phyloP scores from a whole-genome alignment of 2,113 vertebrate species.

The Ochotona curzoniae region DNA sequence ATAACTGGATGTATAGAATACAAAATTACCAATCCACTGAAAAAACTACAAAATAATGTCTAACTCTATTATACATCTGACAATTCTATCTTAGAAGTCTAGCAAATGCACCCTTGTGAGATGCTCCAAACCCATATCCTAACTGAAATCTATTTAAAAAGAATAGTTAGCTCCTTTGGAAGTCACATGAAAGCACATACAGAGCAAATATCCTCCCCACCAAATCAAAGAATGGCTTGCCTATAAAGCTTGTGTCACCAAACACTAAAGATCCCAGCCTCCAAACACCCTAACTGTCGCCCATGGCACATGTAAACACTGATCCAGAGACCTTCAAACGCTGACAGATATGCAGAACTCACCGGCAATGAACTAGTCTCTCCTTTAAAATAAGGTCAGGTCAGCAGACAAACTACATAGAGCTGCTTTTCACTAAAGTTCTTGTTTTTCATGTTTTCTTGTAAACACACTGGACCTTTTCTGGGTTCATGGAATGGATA shows the following conservation, averaged over 20 bases:
- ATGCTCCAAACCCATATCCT: conserved; percentile 44
- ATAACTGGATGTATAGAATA: conserved; percentile 20
- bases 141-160: conserved; percentile 61
- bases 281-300: conserved; percentile 25
- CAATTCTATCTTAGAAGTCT: conserved; percentile 57
- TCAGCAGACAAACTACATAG: not conserved
- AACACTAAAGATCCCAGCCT: conserved; percentile 43
- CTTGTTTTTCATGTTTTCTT: conserved; percentile 8
- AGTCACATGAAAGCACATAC: conserved; percentile 35
- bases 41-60: conserved; percentile 71
- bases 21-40: conserved; percentile 69
- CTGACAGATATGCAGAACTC: not conserved
- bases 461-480: not conserved
- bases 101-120: conserved; percentile 34
- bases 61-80: conserved; percentile 63
- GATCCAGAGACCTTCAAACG: not conserved
- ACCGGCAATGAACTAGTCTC: not conserved
- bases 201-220: conserved; percentile 1
- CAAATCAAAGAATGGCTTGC: conserved; percentile 5
- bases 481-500: not conserved
- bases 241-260: not conserved
- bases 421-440: conserved; percentile 14
- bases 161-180: conserved; percentile 43
- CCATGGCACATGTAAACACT: not conserved
- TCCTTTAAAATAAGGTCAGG: conserved; percentile 26